phyloP scores from a whole-genome alignment of 2,797 vertebrate genomes.

The Avahi laniger region DNA sequence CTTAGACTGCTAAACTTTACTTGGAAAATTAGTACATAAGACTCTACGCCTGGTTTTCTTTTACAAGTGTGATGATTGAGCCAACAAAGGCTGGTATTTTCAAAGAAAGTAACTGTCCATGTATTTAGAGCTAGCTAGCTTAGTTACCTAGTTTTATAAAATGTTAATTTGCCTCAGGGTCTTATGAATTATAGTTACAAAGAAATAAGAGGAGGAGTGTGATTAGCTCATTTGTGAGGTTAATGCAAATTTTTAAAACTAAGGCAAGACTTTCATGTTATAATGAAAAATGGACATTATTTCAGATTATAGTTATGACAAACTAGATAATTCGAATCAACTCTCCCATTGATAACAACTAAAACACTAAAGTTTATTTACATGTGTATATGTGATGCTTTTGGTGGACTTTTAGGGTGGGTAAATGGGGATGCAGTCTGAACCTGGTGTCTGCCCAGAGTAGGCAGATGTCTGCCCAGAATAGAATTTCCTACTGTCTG shows the following conservation, averaged over 20 bases:
- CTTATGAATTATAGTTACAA: neutral
- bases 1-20: neutral
- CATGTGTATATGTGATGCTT: neutral
- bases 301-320: neutral
- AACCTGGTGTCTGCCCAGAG: neutral
- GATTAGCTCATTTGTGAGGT: neutral
- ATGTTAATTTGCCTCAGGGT: neutral
- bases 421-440: neutral
- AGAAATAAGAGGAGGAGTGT: neutral
- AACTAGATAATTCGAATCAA: conserved; percentile 1
- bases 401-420: neutral
- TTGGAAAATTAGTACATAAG: neutral
- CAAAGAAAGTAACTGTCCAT: neutral
- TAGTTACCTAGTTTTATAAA: neutral
- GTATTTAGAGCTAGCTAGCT: neutral
- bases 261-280: neutral
- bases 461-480: neutral
- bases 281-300: neutral
- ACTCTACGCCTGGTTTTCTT: neutral
- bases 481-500: neutral
- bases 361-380: neutral
- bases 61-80: neutral
- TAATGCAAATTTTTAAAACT: neutral
- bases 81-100: neutral
- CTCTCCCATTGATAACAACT: neutral